A percentile compares a stretch with the other conserved stretches of the same genome.
Evolutionary conservation across 1,140 invertebrate genomes (phyloP).

Genomic region (Stegodyphus dumicola): DNA sequence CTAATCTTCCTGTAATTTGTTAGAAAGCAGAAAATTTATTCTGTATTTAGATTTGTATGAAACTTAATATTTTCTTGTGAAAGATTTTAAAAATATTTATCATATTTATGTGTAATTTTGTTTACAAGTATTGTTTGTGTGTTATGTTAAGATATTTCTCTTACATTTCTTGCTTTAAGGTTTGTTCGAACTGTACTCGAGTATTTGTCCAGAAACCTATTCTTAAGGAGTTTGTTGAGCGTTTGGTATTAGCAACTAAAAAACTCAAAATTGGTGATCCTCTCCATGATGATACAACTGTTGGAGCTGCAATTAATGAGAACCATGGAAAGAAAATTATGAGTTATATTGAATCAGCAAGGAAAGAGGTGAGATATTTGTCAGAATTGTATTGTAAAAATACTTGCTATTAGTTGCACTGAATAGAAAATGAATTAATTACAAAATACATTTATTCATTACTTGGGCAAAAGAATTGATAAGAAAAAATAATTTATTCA

Average conservation of each 20-base stretch:
- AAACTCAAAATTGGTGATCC: slow-evolving; percentile 73
- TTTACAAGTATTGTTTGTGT: too few relatives aligned
- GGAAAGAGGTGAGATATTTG: slow-evolving; percentile 63
- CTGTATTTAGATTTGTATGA: too few relatives aligned
- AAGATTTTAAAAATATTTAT: too few relatives aligned
- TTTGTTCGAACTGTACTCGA: slow-evolving; percentile 78
- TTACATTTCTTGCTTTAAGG: slow-evolving; percentile 72
- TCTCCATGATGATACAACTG: slow-evolving; percentile 67
- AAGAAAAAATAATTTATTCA: too few relatives aligned
- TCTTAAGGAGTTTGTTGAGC: slow-evolving; percentile 70
- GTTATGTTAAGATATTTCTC: background rate
- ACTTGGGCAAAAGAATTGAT: too few relatives aligned
- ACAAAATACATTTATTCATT: too few relatives aligned
- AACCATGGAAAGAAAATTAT: slow-evolving; percentile 72
- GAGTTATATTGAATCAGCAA: slow-evolving; percentile 68
- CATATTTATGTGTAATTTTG: too few relatives aligned
- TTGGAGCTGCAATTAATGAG: slow-evolving; percentile 72
- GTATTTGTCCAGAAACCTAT: slow-evolving; percentile 73
- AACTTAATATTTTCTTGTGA: too few relatives aligned
- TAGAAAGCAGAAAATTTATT: too few relatives aligned
- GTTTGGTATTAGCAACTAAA: slow-evolving; percentile 70
- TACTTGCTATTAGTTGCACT: too few relatives aligned
- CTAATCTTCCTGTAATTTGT: too few relatives aligned
- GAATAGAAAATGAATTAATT: too few relatives aligned
- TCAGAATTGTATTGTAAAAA: background rate